Percentiles rank a stretch among this genome's conserved stretches.
phyloP scores from a whole-genome alignment of 2,113 vertebrate genomes.

The Phalacrocorax aristotelis region DNA sequence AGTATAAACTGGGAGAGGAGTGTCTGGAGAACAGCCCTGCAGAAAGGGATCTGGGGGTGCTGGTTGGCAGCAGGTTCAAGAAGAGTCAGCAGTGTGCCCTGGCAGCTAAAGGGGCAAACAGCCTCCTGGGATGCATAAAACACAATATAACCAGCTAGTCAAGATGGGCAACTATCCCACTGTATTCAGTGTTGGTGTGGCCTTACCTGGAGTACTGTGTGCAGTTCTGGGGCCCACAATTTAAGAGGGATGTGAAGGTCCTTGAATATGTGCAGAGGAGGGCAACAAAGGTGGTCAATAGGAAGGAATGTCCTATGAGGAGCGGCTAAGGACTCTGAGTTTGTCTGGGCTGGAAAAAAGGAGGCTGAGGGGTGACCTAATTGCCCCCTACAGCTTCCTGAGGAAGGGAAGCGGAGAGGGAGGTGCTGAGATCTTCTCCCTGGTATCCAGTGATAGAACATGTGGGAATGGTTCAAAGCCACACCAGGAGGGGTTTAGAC shows the following conservation, averaged over 20 bases:
- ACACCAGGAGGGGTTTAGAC: rapidly evolving
- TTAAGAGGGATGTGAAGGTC: neutral
- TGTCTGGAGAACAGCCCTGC: too few relatives aligned
- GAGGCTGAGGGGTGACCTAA: neutral
- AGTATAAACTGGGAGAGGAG: neutral
- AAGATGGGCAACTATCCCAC: too few relatives aligned
- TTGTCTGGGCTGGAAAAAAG: neutral
- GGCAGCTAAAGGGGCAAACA: too few relatives aligned
- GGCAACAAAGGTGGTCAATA: neutral
- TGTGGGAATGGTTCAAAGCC: neutral
- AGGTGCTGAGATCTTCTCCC: neutral
- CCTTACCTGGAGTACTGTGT: too few relatives aligned
- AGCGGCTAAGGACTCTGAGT: neutral
- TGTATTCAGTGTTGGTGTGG: too few relatives aligned
- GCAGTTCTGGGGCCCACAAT: too few relatives aligned
- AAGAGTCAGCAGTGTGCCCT: too few relatives aligned
- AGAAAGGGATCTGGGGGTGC: too few relatives aligned
- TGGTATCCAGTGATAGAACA: neutral
- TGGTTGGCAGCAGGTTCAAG: too few relatives aligned
- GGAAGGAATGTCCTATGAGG: neutral
- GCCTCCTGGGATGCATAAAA: too few relatives aligned
- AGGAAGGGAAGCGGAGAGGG: neutral
- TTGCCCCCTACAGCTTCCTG: neutral
- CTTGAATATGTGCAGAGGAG: neutral
- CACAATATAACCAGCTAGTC: too few relatives aligned